Percentiles rank a stretch among this genome's conserved stretches.
Conservation (phyloP, 2,797 vertebrate genomes). For the Anas georgica region DNA sequence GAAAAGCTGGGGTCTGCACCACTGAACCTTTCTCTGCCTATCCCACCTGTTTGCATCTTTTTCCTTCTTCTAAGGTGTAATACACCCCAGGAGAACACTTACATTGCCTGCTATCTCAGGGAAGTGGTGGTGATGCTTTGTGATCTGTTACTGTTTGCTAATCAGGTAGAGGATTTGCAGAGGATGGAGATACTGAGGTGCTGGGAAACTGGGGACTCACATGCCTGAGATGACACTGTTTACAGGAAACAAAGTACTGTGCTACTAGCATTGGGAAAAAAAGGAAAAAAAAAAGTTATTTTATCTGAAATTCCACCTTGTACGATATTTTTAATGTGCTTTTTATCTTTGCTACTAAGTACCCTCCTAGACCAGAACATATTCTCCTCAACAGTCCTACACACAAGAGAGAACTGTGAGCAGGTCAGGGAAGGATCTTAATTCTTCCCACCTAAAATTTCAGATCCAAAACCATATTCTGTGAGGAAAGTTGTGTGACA, state of each 20-base stretch:
- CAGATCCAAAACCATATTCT: neutral
- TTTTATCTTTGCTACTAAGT: neutral
- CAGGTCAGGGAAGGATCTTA: neutral
- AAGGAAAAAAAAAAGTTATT: neutral
- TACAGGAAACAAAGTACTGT: neutral
- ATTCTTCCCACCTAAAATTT: neutral
- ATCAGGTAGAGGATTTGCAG: neutral
- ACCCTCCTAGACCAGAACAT: neutral
- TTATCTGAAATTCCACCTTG: neutral
- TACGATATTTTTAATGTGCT: neutral
- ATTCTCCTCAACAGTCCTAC: rapidly evolving
- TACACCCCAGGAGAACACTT: neutral
- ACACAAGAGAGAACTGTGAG: neutral
- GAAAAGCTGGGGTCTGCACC: neutral
- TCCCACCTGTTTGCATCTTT: neutral
- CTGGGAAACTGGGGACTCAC: neutral
- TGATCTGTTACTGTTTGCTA: neutral
- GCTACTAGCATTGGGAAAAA: neutral
- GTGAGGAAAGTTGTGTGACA: neutral
- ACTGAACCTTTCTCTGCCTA: neutral
- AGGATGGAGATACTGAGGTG: neutral
- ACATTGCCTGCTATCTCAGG: neutral
- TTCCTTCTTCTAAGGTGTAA: neutral
- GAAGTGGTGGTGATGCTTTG: rapidly evolving
- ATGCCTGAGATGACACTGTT: neutral